Base-by-base conservation (phyloP, 2,797 vertebrate genomes). In the Smutsia temminckii region DNA sequence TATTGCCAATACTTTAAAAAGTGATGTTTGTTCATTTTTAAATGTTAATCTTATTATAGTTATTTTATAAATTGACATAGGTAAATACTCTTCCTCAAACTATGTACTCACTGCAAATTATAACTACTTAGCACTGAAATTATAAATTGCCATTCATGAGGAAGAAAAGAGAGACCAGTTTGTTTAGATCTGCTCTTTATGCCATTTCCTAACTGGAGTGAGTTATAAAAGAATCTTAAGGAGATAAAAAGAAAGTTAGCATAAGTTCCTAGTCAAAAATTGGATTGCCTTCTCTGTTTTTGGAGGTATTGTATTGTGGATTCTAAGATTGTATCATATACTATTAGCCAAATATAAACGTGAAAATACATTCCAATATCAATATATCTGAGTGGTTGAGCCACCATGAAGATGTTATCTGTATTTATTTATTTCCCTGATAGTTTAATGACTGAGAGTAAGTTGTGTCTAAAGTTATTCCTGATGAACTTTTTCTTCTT, bases 361-460 rank as follows among this genome's bases (percentile, higher is more conserved):
- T 6, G 25, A 90, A 83, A 92, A 88, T 72, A 78, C 11, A 71
- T 96, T 83, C 12, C 6, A 27, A 89, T 69, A 23, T 90, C 59
- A 61, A 0, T 85, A 23, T 75, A 23, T 69, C 68, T 90, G 59
- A 63, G 32, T 92, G 27, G 11, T 77, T 68, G 32, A 40, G 8
- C 42, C 40, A 81, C 18, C 53, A 4, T 53, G 40, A 71, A 64
- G 37, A 69, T 87, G 27, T 51, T 71, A 25, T 75, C 9, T 78
- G 0, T 77, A 77, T 53, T 77, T 77, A 8, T 34, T 27, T 51
- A 57, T 74, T 64, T 75, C 80, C 75, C 13, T 37, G 21, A 49
- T 86, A 72, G 10, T 79, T 92, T 86, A 95, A 61, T 71, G 37
- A 66, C 42, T 75, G 29, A 75, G 46, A 75, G 32, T 91, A 91